Conservation (phyloP, 1,140 invertebrate genomes). For the Drosophila pallidifrons region DNA sequence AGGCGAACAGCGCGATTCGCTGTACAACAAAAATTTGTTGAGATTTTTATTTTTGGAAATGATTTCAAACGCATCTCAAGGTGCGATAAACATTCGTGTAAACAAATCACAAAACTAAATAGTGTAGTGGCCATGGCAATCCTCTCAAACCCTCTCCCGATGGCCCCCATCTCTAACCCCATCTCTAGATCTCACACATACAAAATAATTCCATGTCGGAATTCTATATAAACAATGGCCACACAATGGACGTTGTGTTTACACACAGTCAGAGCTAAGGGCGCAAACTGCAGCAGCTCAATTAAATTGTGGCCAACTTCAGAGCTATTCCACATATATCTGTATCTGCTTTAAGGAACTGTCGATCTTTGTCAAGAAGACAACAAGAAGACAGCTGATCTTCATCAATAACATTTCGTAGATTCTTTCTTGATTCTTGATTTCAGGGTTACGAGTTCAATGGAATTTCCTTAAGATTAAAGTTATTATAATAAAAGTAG, state of each 20-base stretch:
- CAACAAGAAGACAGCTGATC: no score
- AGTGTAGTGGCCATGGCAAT: conserved; percentile 6
- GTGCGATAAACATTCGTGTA: conserved; percentile 79
- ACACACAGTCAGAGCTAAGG: background rate
- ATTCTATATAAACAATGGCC: conserved; percentile 7
- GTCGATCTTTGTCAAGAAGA: no score
- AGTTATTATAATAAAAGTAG: no score
- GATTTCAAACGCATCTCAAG: conserved; percentile 82
- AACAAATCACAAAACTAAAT: conserved; percentile 67
- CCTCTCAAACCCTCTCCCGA: background rate
- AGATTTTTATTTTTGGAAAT: conserved; percentile 77
- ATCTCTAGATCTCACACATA: background rate
- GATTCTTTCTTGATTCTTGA: no score
- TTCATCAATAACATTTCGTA: no score
- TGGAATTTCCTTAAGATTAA: no score
- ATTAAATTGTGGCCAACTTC: background rate
- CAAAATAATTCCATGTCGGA: background rate
- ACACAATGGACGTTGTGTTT: conserved; percentile 7
- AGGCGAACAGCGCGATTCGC: conserved; percentile 1
- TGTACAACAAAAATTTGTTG: conserved; percentile 16
- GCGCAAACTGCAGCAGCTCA: background rate
- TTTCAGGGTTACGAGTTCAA: no score
- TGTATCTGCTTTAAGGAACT: no score
- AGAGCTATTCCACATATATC: no score
- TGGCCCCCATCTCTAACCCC: background rate